Evolutionary conservation across 2,797 vertebrate genomes (phyloP).

Genomic region (Diplodus sargus): DNA sequence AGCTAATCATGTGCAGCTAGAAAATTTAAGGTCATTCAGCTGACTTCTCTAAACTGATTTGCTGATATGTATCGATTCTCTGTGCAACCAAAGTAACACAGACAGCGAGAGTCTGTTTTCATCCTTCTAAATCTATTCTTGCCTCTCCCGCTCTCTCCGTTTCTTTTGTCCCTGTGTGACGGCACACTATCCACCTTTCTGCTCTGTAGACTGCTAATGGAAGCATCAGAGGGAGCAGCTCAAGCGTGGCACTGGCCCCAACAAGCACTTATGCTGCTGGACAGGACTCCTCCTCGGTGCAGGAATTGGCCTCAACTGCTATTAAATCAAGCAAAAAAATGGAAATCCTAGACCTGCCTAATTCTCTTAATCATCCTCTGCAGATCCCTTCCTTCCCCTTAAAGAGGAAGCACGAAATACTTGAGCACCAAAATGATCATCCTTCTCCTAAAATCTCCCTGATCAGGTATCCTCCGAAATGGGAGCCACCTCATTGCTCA

Average conservation of each 20-base stretch:
- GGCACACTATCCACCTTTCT: conserved; percentile 29
- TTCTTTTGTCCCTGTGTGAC: conserved; percentile 34
- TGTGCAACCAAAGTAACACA: conserved; percentile 13
- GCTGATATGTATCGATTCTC: conserved; percentile 35
- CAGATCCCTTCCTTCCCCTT: conserved; percentile 28
- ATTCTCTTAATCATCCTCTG: background rate
- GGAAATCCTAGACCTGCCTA: background rate
- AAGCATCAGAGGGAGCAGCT: conserved; percentile 48
- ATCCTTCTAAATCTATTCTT: conserved; percentile 35
- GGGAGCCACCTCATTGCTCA: conserved; percentile 57
- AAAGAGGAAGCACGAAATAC: conserved; percentile 80
- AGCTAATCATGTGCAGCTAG: conserved; percentile 18
- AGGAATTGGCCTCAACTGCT: conserved; percentile 9
- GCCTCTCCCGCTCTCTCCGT: conserved; percentile 23
- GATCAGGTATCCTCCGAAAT: conserved; percentile 42
- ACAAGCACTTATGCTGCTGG: conserved; percentile 13
- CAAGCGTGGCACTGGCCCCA: background rate
- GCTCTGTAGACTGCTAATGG: conserved; percentile 49
- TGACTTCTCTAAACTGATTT: conserved; percentile 36
- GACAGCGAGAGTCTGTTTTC: conserved; percentile 30
- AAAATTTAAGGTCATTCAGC: conserved; percentile 14
- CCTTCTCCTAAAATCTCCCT: conserved; percentile 38
- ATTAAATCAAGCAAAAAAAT: background rate
- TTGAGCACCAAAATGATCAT: conserved; percentile 13
- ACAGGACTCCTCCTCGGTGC: conserved; percentile 17